These are phyloP conservation scores for Sminthurides bifidus DNA, from an alignment of 1,140 invertebrate species.

Conservation along the genomic window DNA sequence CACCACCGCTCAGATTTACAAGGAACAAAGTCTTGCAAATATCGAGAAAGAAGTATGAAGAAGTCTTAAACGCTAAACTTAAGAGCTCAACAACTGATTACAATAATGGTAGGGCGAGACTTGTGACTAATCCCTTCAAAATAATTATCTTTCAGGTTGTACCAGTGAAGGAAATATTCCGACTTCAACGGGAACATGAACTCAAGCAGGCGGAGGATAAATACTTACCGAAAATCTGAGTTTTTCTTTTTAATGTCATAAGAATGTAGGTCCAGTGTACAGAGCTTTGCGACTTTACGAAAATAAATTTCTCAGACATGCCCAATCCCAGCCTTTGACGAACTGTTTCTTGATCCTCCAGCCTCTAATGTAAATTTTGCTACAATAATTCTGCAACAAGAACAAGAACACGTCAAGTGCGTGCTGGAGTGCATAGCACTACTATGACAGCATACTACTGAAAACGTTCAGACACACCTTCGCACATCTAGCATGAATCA, in stretches of 20 bases:
- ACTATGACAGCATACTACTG: too few species aligned
- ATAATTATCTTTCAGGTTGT: constrained; percentile 34
- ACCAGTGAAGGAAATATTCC: constrained; percentile 40
- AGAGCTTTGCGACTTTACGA: not conserved
- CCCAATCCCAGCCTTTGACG: not conserved
- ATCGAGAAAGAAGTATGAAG: constrained; percentile 37
- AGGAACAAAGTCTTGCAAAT: constrained; percentile 35
- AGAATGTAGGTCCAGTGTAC: not conserved
- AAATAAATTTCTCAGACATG: not conserved
- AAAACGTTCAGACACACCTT: too few species aligned
- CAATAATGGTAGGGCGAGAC: not conserved
- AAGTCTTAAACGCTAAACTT: not conserved
- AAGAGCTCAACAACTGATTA: not conserved
- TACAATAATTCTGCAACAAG: too few species aligned
- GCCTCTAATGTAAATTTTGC: too few species aligned
- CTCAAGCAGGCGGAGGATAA: constrained; percentile 39
- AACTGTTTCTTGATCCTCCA: not conserved
- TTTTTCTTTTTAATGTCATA: not conserved
- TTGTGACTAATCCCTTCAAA: not conserved
- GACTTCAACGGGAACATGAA: constrained; percentile 39
- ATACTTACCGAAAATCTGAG: constrained; percentile 35
- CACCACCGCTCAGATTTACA: constrained; percentile 35
- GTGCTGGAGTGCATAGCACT: too few species aligned
- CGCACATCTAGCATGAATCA: too few species aligned
- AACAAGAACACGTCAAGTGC: too few species aligned